A percentile compares a stretch with the other conserved stretches of the same genome.
Conservation (phyloP, 2,113 vertebrate genomes). For the Benitochromis conjunctus region DNA sequence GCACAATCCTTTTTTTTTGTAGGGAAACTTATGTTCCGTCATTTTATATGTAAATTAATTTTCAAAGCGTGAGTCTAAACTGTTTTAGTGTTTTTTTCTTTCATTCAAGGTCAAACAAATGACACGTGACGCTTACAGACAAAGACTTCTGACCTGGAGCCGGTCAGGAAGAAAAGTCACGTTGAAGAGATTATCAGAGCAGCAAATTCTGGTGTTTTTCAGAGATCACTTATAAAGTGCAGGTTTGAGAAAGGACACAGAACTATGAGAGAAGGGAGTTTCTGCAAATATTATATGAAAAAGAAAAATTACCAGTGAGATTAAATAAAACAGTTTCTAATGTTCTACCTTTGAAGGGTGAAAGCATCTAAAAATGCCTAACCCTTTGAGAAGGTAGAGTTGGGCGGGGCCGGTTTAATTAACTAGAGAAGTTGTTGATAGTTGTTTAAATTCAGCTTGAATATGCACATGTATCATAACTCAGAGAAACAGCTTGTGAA, state of each 20-base stretch:
- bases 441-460: not conserved
- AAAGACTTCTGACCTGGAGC: not conserved
- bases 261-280: not conserved
- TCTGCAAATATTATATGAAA: not conserved
- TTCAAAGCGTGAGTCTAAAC: not conserved
- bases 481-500: not conserved
- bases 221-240: not conserved
- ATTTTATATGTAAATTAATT: not conserved
- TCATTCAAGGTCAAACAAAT: not conserved
- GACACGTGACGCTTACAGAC: not conserved
- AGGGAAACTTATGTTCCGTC: not conserved
- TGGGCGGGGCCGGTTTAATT: not conserved
- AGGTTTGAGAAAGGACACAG: not conserved
- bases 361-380: not conserved
- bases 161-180: not conserved
- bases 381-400: not conserved
- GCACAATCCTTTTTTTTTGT: not conserved
- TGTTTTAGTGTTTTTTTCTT: constrained; percentile 25
- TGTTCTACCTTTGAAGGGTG: not conserved
- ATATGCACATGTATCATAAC: not conserved
- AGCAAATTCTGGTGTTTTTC: not conserved
- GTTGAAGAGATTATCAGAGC: not conserved
- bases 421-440: not conserved
- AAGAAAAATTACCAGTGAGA: not conserved
- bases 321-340: not conserved